A percentile compares a stretch with the other conserved stretches of the same genome.
These are phyloP conservation scores for Chymomyza fuscimana DNA, from an alignment of 2,888 invertebrate genomes.

Conservation along the genomic window DNA sequence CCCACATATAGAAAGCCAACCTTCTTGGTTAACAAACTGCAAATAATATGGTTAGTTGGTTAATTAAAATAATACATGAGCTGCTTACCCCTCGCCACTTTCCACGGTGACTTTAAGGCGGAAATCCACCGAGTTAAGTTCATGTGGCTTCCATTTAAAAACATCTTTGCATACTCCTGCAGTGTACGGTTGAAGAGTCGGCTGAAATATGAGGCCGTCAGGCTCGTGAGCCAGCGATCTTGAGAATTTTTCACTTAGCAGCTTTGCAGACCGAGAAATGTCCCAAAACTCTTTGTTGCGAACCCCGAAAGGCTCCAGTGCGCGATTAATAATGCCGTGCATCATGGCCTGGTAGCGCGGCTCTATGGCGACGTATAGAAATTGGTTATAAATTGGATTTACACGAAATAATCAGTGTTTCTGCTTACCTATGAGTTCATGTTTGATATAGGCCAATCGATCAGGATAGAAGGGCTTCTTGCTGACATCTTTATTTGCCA, in stretches of 20 bases:
- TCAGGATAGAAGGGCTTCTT: slow-evolving; percentile 87
- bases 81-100: slow-evolving; percentile 85
- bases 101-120: slow-evolving; percentile 89
- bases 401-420: slow-evolving; percentile 17
- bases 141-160: slow-evolving; percentile 98
- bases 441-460: slow-evolving; percentile 88
- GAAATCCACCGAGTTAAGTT: slow-evolving; percentile 98
- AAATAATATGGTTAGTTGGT: slow-evolving; percentile 40
- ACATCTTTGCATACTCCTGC: slow-evolving; percentile 91
- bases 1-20: slow-evolving; percentile 90
- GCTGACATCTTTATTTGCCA: slow-evolving; percentile 88
- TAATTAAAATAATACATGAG: slow-evolving; percentile 1
- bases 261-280: slow-evolving; percentile 84
- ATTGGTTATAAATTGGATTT: not conserved
- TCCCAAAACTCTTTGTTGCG: slow-evolving; percentile 96
- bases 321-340: slow-evolving; percentile 86
- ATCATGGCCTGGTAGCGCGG: slow-evolving; percentile 87
- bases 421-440: slow-evolving; percentile 84
- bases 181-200: slow-evolving; percentile 90
- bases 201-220: slow-evolving; percentile 99
- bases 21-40: slow-evolving; percentile 85
- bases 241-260: slow-evolving; percentile 92
- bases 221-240: slow-evolving; percentile 94
- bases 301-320: slow-evolving; percentile 93
- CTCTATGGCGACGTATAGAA: slow-evolving; percentile 50